phyloP scores from a whole-genome alignment of 2,113 vertebrate species.

The Sturnira hondurensis region DNA sequence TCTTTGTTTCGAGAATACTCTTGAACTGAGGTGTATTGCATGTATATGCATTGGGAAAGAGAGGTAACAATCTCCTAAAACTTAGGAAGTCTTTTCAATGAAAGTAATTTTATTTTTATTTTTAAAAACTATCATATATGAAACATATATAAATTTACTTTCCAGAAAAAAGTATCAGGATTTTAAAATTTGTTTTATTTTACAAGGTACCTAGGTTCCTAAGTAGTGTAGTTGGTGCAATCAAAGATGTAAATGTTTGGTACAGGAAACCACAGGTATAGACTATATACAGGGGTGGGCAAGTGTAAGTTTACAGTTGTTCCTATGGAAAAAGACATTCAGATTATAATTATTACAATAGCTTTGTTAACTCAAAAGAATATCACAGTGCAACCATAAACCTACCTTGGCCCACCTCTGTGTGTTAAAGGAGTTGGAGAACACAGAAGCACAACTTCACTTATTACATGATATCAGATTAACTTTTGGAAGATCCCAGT shows the following conservation, averaged over 20 bases:
- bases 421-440: neutral
- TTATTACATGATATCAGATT: neutral
- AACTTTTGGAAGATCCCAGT: neutral
- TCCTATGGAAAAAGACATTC: neutral
- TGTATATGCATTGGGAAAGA: neutral
- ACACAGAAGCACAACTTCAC: neutral
- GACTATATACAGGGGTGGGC: neutral
- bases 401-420: neutral
- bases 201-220: neutral
- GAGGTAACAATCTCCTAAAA: neutral
- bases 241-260: neutral
- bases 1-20: neutral
- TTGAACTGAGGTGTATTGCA: neutral
- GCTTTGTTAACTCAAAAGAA: neutral
- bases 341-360: neutral
- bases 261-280: neutral
- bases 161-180: neutral
- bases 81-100: neutral
- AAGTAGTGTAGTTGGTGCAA: neutral
- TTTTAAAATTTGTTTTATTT: constrained; percentile 13
- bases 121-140: neutral
- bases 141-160: constrained; percentile 23
- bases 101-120: neutral
- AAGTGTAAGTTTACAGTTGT: neutral
- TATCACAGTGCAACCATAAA: neutral